Evolutionary conservation across 2,888 invertebrate genomes (phyloP).

Genomic region (Ctenicera cuprea): DNA sequence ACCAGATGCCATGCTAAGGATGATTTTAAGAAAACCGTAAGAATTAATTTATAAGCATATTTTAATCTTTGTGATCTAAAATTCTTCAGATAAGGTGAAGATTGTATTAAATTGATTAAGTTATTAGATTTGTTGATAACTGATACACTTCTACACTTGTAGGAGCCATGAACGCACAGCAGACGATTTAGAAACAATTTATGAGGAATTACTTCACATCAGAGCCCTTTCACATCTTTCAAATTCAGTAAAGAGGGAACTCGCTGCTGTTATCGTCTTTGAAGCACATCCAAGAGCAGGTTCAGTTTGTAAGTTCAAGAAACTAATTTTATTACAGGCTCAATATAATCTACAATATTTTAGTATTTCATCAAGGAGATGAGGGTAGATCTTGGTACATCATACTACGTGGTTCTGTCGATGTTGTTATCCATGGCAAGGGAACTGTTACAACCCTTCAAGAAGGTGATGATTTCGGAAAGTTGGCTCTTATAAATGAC

Average conservation of each 20-base stretch:
- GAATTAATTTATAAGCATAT: constrained; percentile 65
- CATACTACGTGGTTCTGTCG: constrained; percentile 87
- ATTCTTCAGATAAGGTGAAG: constrained; percentile 2
- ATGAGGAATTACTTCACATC: constrained; percentile 88
- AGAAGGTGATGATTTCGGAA: constrained; percentile 92
- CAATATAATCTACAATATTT: constrained; percentile 53
- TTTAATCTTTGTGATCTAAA: constrained; percentile 25
- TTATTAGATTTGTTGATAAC: not conserved
- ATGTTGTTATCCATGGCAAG: constrained; percentile 90
- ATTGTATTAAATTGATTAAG: no score
- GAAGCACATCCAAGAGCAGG: constrained; percentile 87
- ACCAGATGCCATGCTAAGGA: constrained; percentile 86
- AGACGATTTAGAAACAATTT: constrained; percentile 88
- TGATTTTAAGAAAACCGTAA: constrained; percentile 88
- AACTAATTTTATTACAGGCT: not conserved
- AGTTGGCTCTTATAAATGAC: constrained; percentile 89
- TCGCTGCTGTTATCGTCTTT: constrained; percentile 86
- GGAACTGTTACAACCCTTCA: constrained; percentile 87
- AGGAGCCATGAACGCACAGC: constrained; percentile 85
- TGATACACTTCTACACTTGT: constrained; percentile 41
- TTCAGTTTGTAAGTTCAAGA: constrained; percentile 80
- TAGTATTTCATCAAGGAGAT: constrained; percentile 90
- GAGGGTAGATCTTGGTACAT: constrained; percentile 91
- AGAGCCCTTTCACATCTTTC: constrained; percentile 87
- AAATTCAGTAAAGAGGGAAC: constrained; percentile 87